These are phyloP conservation scores for Mesocricetus auratus DNA, from an alignment of 2,113 vertebrate species.

Conservation along the genomic window DNA sequence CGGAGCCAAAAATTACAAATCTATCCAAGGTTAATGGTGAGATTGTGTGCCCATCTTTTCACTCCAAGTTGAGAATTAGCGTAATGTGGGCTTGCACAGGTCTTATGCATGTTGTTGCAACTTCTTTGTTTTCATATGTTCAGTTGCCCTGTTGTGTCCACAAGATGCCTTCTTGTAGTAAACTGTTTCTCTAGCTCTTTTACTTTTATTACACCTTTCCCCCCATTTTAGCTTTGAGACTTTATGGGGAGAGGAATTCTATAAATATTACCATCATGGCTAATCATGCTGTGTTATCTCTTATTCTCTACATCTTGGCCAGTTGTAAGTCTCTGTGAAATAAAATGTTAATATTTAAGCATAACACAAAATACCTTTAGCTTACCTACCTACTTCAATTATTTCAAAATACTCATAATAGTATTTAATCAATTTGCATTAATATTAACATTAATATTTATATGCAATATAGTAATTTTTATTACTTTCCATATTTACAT, in stretches of 20 bases:
- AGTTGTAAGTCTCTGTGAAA: not conserved
- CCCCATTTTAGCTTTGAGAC: not conserved
- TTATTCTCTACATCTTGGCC: not conserved
- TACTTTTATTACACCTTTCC: not conserved
- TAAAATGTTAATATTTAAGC: not conserved
- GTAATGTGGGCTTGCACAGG: not conserved
- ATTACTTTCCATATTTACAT: no score
- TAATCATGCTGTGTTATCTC: not conserved
- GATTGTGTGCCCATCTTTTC: not conserved
- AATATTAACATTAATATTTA: no score
- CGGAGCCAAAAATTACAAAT: not conserved
- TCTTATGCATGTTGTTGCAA: not conserved
- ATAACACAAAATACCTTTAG: constrained; percentile 3
- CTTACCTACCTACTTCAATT: not conserved
- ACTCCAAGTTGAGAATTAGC: not conserved
- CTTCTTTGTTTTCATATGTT: not conserved
- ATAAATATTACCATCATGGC: not conserved
- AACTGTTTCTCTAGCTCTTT: not conserved
- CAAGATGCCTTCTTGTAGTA: not conserved
- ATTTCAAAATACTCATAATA: not conserved
- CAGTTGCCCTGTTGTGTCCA: not conserved
- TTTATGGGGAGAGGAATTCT: not conserved
- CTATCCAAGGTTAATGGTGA: not conserved
- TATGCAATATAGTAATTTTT: no score
- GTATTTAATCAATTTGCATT: not conserved